Evolutionary conservation across 1,140 invertebrate species (phyloP).

Genomic region (Philaenus spumarius): DNA sequence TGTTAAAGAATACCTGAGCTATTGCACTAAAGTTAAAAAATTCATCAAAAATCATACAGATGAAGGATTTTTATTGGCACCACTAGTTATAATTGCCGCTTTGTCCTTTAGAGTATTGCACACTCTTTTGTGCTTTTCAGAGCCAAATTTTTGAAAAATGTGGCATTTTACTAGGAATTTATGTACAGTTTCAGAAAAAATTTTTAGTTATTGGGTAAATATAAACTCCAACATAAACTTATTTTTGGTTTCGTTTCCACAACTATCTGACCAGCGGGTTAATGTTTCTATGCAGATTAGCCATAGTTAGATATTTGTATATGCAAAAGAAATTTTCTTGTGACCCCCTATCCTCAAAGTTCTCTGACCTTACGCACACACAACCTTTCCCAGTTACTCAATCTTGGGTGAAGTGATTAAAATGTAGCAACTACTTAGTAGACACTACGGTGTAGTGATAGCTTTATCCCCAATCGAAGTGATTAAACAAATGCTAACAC

Average conservation of each 20-base stretch:
- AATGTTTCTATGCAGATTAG: background rate
- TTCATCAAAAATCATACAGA: slow-evolving; percentile 7
- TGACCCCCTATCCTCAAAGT: background rate
- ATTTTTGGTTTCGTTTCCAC: slow-evolving; percentile 14
- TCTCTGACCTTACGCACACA: too few species aligned
- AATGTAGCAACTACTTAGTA: too few species aligned
- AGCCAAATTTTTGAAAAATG: slow-evolving; percentile 12
- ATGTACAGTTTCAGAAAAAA: slow-evolving; percentile 9
- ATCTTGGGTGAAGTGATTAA: too few species aligned
- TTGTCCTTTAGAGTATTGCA: slow-evolving; percentile 13
- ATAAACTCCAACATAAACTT: slow-evolving; percentile 10
- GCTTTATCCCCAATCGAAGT: too few species aligned
- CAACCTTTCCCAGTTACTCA: background rate
- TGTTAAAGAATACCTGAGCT: too few species aligned
- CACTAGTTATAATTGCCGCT: background rate
- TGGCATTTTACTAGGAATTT: slow-evolving; percentile 17
- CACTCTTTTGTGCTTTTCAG: slow-evolving; percentile 7
- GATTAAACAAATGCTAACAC: too few species aligned
- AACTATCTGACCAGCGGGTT: slow-evolving; percentile 11
- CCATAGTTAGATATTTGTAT: slow-evolving; percentile 6
- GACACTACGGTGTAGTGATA: too few species aligned
- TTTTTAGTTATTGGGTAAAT: slow-evolving; percentile 1
- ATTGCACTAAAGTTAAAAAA: too few species aligned
- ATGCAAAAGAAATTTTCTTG: slow-evolving; percentile 1
- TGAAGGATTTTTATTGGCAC: slow-evolving; percentile 13